phyloP scores from a whole-genome alignment of 2,797 vertebrate genomes.

The Lagorchestes hirsutus region DNA sequence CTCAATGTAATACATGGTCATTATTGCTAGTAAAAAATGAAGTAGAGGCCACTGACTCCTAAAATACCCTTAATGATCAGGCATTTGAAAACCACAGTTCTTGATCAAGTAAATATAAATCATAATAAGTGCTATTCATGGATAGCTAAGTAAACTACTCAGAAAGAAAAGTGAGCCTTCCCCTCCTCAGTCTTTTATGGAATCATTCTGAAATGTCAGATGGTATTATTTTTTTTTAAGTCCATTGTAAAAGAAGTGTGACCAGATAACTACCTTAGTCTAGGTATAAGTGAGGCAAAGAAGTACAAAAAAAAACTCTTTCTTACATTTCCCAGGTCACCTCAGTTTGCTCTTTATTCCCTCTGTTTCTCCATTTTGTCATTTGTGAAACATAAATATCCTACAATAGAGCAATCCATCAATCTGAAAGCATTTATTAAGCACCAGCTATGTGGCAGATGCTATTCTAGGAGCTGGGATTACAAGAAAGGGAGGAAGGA shows the following conservation, averaged over 20 bases:
- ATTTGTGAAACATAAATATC: constrained; percentile 8
- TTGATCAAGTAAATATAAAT: background rate
- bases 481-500: background rate
- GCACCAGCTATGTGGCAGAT: background rate
- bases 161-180: background rate
- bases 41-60: background rate
- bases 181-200: background rate
- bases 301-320: background rate
- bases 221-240: background rate
- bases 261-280: background rate
- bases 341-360: background rate
- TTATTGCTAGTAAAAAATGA: background rate
- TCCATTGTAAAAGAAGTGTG: background rate
- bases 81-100: background rate
- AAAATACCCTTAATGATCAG: background rate
- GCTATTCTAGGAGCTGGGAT: background rate
- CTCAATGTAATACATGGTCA: background rate
- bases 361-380: constrained; percentile 19
- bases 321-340: background rate
- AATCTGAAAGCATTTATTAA: background rate
- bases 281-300: background rate
- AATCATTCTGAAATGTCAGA: background rate
- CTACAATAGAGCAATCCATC: background rate
- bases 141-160: constrained; percentile 1
- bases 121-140: background rate